These are phyloP conservation scores for Montipora efflorescens DNA, from an alignment of 64 coral and sea anemone genomes.

Conservation along the genomic window DNA sequence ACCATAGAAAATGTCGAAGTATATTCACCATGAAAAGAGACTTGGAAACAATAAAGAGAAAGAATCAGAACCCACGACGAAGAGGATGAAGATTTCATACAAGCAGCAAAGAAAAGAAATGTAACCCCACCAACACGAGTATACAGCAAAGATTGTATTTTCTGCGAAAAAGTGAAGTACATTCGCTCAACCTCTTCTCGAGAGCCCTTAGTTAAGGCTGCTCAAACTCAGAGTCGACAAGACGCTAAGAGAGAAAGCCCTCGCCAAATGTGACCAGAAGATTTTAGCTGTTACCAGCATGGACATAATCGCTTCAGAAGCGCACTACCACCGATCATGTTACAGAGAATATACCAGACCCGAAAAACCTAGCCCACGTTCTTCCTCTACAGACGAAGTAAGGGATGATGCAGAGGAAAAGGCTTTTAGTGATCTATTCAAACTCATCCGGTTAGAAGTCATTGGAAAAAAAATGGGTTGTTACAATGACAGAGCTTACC, in stretches of 20 bases:
- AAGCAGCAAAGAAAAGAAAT: too few relatives aligned
- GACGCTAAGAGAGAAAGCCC: conserved; percentile 38
- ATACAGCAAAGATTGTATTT: conserved; percentile 25
- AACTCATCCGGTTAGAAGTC: conserved; percentile 3
- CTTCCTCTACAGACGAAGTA: conserved; percentile 9
- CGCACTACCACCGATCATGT: too few relatives aligned
- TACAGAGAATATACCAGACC: conserved; percentile 34
- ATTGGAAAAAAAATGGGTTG: neutral
- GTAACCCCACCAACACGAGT: neutral
- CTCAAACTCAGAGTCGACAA: conserved; percentile 12
- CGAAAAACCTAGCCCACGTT: neutral
- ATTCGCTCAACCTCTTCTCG: too few relatives aligned
- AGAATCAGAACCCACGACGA: too few relatives aligned
- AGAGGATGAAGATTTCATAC: too few relatives aligned
- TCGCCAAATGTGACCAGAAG: conserved; percentile 59
- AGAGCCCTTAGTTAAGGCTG: too few relatives aligned
- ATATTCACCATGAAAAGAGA: neutral
- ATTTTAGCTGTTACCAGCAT: conserved; percentile 21
- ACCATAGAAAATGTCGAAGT: conserved; percentile 62
- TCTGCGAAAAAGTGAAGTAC: conserved; percentile 23
- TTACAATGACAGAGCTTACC: conserved; percentile 65
- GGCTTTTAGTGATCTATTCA: conserved; percentile 10
- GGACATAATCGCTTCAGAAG: too few relatives aligned
- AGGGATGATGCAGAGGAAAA: conserved; percentile 23
- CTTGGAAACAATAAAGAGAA: too few relatives aligned